phyloP scores from a whole-genome alignment of 1,140 invertebrate genomes.

The Procambarus virginalis region DNA sequence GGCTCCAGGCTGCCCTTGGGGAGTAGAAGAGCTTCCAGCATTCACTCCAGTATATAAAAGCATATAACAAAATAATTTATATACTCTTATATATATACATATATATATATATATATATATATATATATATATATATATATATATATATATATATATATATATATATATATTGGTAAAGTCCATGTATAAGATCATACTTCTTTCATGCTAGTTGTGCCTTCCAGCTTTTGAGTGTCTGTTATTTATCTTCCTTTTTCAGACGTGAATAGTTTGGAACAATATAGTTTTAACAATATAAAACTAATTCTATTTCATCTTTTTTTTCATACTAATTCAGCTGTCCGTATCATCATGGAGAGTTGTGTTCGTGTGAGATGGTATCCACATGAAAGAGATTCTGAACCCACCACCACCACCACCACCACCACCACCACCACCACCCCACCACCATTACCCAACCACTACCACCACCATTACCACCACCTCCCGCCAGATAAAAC shows the following conservation, averaged over 20 bases:
- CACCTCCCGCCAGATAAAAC: too few relatives aligned
- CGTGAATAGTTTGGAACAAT: background rate
- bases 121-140: slow-evolving; percentile 44
- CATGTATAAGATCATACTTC: background rate
- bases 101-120: slow-evolving; percentile 17
- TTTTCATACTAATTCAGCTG: slow-evolving; percentile 11
- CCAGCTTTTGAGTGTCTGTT: too few relatives aligned
- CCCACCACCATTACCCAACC: too few relatives aligned
- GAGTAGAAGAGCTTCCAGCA: too few relatives aligned
- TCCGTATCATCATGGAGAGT: slow-evolving; percentile 8
- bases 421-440: too few relatives aligned
- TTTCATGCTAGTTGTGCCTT: background rate
- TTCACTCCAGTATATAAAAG: background rate
- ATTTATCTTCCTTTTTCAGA: background rate
- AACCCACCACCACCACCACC: too few relatives aligned
- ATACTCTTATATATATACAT: background rate
- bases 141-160: slow-evolving; percentile 45
- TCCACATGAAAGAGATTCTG: background rate
- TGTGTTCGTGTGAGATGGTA: too few relatives aligned
- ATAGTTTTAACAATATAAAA: background rate
- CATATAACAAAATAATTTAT: background rate
- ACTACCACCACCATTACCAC: too few relatives aligned
- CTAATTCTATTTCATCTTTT: background rate
- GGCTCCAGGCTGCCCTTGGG: too few relatives aligned
- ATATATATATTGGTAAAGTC: slow-evolving; percentile 4